A percentile compares a stretch with the other conserved stretches of the same genome.
phyloP scores from a whole-genome alignment of 2,113 vertebrate species.

The Chlorodrepanis virens region DNA sequence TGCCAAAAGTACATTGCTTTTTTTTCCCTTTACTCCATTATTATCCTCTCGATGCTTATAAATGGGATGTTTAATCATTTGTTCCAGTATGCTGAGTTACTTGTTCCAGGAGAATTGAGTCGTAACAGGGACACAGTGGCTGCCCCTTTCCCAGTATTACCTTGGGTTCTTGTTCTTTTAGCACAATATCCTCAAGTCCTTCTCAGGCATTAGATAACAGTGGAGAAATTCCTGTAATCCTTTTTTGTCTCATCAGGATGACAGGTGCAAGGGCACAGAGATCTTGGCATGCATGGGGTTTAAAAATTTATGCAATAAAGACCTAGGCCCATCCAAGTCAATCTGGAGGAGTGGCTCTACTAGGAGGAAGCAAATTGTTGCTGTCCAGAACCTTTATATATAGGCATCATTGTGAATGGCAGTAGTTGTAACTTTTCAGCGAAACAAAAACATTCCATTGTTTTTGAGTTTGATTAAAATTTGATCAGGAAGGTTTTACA shows the following conservation, averaged over 20 bases:
- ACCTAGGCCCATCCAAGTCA: not conserved
- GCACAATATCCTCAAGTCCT: not conserved
- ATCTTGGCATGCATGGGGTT: not conserved
- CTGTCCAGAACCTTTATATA: not conserved
- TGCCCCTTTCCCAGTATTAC: not conserved
- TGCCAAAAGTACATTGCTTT: not conserved
- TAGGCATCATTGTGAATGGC: not conserved
- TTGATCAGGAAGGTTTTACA: not conserved
- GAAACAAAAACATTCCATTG: not conserved
- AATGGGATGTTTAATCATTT: not conserved
- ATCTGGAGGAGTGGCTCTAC: not conserved
- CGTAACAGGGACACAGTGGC: accelerated
- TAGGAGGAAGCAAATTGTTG: not conserved
- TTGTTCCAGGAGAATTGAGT: not conserved
- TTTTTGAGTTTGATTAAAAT: not conserved
- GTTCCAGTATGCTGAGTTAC: not conserved
- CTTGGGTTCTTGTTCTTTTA: not conserved
- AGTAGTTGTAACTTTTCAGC: not conserved
- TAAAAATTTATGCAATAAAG: not conserved
- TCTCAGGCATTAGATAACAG: not conserved
- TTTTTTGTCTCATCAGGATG: not conserved
- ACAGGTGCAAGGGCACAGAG: not conserved
- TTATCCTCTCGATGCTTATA: not conserved
- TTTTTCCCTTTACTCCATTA: not conserved
- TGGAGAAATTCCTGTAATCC: not conserved